Conservation (phyloP, 2,888 invertebrate genomes). For the Hirtodrosophila histrioides region DNA sequence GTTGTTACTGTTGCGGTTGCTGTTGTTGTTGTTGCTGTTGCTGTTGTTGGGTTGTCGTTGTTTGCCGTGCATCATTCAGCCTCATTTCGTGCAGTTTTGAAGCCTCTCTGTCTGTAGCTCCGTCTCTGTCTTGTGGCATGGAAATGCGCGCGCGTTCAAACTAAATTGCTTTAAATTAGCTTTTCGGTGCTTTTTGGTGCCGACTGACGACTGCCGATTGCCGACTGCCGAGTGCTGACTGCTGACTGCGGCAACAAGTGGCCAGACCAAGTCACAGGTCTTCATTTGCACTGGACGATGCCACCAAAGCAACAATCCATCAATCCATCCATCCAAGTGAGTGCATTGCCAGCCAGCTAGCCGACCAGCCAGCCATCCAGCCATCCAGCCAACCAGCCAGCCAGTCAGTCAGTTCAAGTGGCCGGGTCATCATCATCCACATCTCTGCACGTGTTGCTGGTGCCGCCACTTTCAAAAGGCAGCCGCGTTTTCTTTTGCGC, state of each 20-base stretch:
- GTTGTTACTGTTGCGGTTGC: constrained; percentile 22
- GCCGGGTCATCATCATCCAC: constrained; percentile 72
- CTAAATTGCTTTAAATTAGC: constrained; percentile 83
- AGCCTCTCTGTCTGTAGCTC: constrained; percentile 18
- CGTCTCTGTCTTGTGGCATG: constrained; percentile 51
- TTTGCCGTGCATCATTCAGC: constrained; percentile 63
- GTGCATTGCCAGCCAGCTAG: constrained; percentile 23
- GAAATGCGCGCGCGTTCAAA: constrained; percentile 79
- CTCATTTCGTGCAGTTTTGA: constrained; percentile 72
- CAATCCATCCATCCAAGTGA: constrained; percentile 70
- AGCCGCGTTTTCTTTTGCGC: constrained; percentile 73
- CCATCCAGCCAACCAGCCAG: constrained; percentile 25
- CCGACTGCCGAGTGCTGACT: constrained; percentile 24
- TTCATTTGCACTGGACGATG: constrained; percentile 74
- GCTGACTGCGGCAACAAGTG: constrained; percentile 60
- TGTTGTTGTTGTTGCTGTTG: constrained; percentile 26
- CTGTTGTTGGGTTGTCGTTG: constrained; percentile 25
- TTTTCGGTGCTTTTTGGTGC: constrained; percentile 72
- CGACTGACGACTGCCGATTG: constrained; percentile 33
- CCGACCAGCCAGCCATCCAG: constrained; percentile 27
- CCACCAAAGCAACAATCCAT: constrained; percentile 75
- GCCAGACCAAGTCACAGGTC: constrained; percentile 60
- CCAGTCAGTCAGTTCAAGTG: constrained; percentile 72
- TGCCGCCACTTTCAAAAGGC: constrained; percentile 70
- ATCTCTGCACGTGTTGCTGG: constrained; percentile 68